Evolutionary conservation across 2,797 vertebrate species (phyloP), one percentile per base, ranked within the genome.

Genomic region (Myoxocephalus aenaeus): DNA sequence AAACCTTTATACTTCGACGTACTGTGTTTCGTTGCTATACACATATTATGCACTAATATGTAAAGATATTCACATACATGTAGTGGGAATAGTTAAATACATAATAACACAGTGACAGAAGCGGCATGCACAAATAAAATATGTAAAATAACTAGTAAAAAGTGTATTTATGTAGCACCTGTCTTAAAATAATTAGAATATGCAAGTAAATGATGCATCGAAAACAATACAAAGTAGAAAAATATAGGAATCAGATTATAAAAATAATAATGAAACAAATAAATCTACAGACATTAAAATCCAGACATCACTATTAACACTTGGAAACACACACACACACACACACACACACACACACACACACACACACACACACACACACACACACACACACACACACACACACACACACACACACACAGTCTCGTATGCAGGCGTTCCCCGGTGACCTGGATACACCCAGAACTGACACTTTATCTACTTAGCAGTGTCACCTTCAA

Each of bases 401-500:
- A 32, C 32, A 32, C 32, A 32, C 44, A 50, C 48, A 63, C n/a
- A 75, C 36, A 29, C 12, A 66, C 34, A 77, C 57, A 64, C 58
- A 36, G 57, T 17, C 27, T 62, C 46, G 65, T 53, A 76, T 70
- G 58, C 73, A 56, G 73, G 69, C 80, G 81, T 75, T 81, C 80
- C 81, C 82, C 20, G 7, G 66, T 93, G 93, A 92, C 92, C 93
- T 93, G 91, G 79, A 93, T 92, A 87, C 78, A 88, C 85, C 82
- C 77, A 82, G 50, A 80, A 77, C 81, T 85, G 83, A 88, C 89
- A 88, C 91, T 92, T 92, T 89, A 92, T 92, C 91, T 93, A 79
- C 87, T 94, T 91, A 92, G 73, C 88, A 78, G 90, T 92, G 90
- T 94, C 92, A 93, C 93, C 93, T 94, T 94, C 90, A 93, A 82